Base-by-base conservation (phyloP, 2,797 vertebrate genomes). In the Acanthurus lineatus region DNA sequence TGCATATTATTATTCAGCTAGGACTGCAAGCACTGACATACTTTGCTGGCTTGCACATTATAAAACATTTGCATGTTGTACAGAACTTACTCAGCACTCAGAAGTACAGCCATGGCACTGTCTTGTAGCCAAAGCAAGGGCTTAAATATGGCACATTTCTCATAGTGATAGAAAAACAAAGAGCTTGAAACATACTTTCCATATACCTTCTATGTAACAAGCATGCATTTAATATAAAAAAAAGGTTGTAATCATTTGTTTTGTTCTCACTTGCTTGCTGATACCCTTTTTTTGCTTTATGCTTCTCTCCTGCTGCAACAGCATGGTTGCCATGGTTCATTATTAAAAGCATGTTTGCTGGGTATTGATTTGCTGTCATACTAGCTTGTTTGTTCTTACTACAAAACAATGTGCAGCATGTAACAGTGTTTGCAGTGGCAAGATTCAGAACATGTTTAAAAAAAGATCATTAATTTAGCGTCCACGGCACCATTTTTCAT, bases 291-390 rank as follows among this genome's bases (percentile, higher is more conserved):
- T 57, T 59, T 44, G 38, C 8, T 25, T 7, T 66, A 7, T 59
- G 25, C 54, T 70, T 38, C 40, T 22, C 17, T 62, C 73, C 45
- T 69, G 53, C 76, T 58, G 47, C 52, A 22, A 45, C 28, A 49
- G 47, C 44, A 48, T 40, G 9, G 48, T 45, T 62, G 28, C 69
- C 69, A 22, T 19, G 60, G 45, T 67, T 77, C 62, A 79, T 79
- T 49, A 80, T 76, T 45, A 75, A 65, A 73, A 48, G 9, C 22
- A 28, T 63, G 63, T 67, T 64, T 79, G 78, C 61, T 60, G 35
- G 64, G 70, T 74, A 85, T 82, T 68, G 84, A 89, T 90, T 83
- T 73, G 12, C 62, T 74, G 83, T 77, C 79, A 78, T 4, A 3
- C 38, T 25, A 15, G 6, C 74, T 79, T 56, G 54, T 79, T 72